phyloP scores from a whole-genome alignment of 2,888 invertebrate species.

The Melanargia galathea region DNA sequence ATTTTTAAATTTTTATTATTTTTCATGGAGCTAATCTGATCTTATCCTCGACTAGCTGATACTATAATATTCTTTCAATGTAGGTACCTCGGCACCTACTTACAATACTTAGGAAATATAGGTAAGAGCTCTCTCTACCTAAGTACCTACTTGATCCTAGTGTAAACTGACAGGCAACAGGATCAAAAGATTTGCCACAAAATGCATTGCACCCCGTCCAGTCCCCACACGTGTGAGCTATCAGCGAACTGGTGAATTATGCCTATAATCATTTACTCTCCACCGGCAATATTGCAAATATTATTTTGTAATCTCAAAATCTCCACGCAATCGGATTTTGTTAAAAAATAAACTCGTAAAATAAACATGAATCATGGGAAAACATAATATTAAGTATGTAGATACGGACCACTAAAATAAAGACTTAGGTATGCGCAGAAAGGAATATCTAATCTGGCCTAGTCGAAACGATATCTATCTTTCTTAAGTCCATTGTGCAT shows the following conservation, averaged over 20 bases:
- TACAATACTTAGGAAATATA: not conserved
- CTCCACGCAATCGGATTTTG: constrained; percentile 1
- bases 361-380: too few species aligned
- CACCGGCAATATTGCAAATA: constrained; percentile 51
- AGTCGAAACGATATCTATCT: too few species aligned
- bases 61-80: too few species aligned
- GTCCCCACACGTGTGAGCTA: constrained; percentile 52
- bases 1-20: too few species aligned
- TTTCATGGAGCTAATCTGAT: too few species aligned
- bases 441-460: too few species aligned
- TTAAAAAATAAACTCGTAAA: not conserved
- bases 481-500: too few species aligned
- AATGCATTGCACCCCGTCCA: constrained; percentile 46
- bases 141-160: constrained; percentile 5
- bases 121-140: not conserved
- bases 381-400: too few species aligned
- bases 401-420: too few species aligned
- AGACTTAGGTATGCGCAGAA: too few species aligned
- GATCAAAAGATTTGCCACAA: constrained; percentile 57
- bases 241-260: constrained; percentile 53
- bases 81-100: too few species aligned
- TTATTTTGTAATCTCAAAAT: constrained; percentile 43
- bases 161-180: constrained; percentile 48
- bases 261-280: constrained; percentile 55
- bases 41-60: too few species aligned